Evolutionary conservation across 1,140 invertebrate genomes (phyloP), one percentile per base, ranked within the genome.

Genomic region (Drosophila pruinosa): DNA sequence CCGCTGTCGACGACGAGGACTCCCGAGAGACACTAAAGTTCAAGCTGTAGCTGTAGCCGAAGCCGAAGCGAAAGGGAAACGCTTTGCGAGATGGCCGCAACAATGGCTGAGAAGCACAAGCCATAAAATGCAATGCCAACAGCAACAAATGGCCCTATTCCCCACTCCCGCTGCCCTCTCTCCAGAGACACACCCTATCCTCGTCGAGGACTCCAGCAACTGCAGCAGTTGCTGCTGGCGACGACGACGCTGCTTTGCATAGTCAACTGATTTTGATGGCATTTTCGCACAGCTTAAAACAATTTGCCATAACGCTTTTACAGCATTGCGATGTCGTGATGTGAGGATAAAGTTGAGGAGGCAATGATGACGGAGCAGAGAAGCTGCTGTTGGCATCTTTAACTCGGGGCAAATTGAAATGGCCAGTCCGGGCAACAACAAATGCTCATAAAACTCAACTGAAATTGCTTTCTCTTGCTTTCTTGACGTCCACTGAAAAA

Each of bases 231-330:
- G n/a, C n/a, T n/a, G n/a, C n/a, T n/a, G 34, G 38, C n/a, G 19
- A 8, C 8, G 41, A 22, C 21, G 56, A 31, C 57, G 41, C 81
- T 85, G 82, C 74, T 85, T 85, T 85, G 77, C 81, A 85, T 85
- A 85, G 81, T 81, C 82, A 85, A 85, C 81, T 85, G 81, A 85
- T 86, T 85, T 85, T 85, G 73, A 86, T 85, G 77, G 81, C 81
- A 85, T 85, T 85, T 85, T 85, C 82, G 81, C 81, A 85, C 69
- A 85, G 81, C 81, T 85, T 85, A 88, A 85, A 85, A 85, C 81
- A 85, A 85, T 86, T 85, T 85, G 81, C 81, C 82, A 85, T 85
- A 85, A 85, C 75, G 81, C 62, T 78, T 86, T 85, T 85, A 85
- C 77, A 76, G 81, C 77, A 64, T 71, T 71, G 73, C 77, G 56